A percentile compares a stretch with the other conserved stretches of the same genome.
phyloP scores from a whole-genome alignment of 2,113 vertebrate genomes.

The Beaufortia kweichowensis region DNA sequence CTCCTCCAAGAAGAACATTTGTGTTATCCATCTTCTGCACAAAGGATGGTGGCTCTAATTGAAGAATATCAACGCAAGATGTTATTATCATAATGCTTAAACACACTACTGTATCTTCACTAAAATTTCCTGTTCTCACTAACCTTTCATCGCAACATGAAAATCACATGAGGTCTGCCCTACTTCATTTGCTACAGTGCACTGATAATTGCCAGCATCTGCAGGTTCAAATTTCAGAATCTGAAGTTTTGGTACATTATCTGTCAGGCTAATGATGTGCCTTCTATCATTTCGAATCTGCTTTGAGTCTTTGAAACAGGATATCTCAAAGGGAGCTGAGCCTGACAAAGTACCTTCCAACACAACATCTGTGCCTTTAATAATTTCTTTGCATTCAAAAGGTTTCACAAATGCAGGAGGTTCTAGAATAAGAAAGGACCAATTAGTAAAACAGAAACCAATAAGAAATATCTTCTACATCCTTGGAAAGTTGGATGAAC shows the following conservation, averaged over 20 bases:
- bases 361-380: constrained; percentile 90
- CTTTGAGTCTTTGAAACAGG: constrained; percentile 89
- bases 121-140: constrained; percentile 61
- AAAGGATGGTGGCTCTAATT: constrained; percentile 90
- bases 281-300: constrained; percentile 86
- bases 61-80: constrained; percentile 57
- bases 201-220: constrained; percentile 88
- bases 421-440: constrained; percentile 74
- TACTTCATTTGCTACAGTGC: constrained; percentile 88
- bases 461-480: background rate
- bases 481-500: constrained; percentile 1
- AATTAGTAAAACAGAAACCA: background rate
- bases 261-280: constrained; percentile 83
- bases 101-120: constrained; percentile 1
- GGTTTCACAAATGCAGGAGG: constrained; percentile 87
- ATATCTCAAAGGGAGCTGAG: constrained; percentile 87
- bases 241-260: constrained; percentile 83
- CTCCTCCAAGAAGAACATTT: constrained; percentile 81
- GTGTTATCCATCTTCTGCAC: constrained; percentile 87
- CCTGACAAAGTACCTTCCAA: constrained; percentile 87
- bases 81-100: background rate
- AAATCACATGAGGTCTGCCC: constrained; percentile 85
- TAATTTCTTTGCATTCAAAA: constrained; percentile 86
- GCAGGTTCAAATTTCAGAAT: constrained; percentile 84
- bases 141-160: constrained; percentile 89